Base-by-base conservation (phyloP, 2,888 invertebrate genomes). In the Lasioglossum pauxillum region DNA sequence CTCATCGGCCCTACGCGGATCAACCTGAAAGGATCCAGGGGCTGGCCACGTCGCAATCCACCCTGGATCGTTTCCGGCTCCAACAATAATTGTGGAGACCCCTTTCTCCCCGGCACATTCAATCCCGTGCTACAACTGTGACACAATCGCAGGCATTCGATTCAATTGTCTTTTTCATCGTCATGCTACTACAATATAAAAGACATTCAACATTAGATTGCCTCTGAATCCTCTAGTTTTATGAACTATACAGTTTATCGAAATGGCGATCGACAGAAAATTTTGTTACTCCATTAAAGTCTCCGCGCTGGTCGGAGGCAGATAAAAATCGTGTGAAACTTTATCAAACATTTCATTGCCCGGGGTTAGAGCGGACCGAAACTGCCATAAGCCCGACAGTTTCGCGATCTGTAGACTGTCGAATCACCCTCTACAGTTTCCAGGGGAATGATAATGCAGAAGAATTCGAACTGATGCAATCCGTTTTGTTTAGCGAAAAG, bases 1-100 rank as follows among this genome's bases (percentile, higher is more conserved):
- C 84, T 82, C 89, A 53, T 74, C 74, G 74, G 73, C 31, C 73
- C 5, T 12, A n/a, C 14, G n/a, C n/a, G 71, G n/a, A 71, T 71
- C n/a, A 5, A 23, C 12, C 41, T 44, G 71, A 71, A 71, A 71
- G 71, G 71, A n/a, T 71, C 71, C 23, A 69, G 38, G 12, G 10
- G 14, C n/a, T 5, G 19, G 31, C 31, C 12, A 12, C 31, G 31
- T 31, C 31, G 7, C 14, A 16, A 16, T 31, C 35, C 31, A 31
- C 1, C 31, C 7, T 16, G 64, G 31, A 64, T 19, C 31, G 31
- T 31, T 64, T 31, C 31, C 31, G 64, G 12, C 3, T 23, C 53
- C 5, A 53, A 53, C 23, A 53, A 23, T 53, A 7, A 53, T 7
- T 53, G 23, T 53, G 5, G 2, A 53, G 10, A 53, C 0, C 16